Evolutionary conservation across 2,888 invertebrate genomes (phyloP).

Genomic region (Agrypnus murinus): DNA sequence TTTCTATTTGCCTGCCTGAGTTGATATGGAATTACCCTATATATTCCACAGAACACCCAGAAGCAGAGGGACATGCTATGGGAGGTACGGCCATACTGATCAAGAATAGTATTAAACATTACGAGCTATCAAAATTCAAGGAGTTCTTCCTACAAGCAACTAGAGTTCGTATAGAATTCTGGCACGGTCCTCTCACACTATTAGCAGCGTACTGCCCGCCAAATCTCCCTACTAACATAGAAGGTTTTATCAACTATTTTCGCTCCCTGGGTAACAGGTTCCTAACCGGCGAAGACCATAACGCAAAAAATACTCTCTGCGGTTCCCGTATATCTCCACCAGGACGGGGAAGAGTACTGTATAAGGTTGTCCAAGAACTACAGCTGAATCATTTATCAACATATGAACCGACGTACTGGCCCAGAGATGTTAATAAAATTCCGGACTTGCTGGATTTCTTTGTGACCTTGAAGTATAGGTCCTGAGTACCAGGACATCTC

Average conservation of each 20-base stretch:
- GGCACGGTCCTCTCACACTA: constrained; percentile 29
- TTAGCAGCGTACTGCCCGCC: constrained; percentile 2
- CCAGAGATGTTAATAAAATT: too few species aligned
- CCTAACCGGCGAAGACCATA: background rate
- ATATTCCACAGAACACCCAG: too few species aligned
- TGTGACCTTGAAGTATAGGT: background rate
- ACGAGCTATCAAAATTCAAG: constrained; percentile 48
- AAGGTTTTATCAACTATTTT: constrained; percentile 1
- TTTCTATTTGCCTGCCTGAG: too few species aligned
- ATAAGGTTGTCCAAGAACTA: background rate
- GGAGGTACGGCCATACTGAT: too few species aligned
- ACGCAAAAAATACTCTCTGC: too few species aligned
- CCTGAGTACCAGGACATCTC: background rate
- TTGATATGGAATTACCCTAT: too few species aligned
- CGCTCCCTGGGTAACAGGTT: background rate
- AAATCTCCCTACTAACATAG: constrained; percentile 14
- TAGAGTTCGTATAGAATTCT: constrained; percentile 28
- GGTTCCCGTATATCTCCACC: background rate
- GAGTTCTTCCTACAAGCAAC: constrained; percentile 49
- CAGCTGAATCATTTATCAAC: too few species aligned
- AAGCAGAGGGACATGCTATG: too few species aligned
- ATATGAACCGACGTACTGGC: too few species aligned
- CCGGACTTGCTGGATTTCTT: too few species aligned
- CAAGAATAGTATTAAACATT: too few species aligned
- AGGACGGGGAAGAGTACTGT: background rate